Evolutionary conservation across 2,888 invertebrate genomes (phyloP), one percentile per base, ranked within the genome.

Genomic region (Drosophila nr. fundita): DNA sequence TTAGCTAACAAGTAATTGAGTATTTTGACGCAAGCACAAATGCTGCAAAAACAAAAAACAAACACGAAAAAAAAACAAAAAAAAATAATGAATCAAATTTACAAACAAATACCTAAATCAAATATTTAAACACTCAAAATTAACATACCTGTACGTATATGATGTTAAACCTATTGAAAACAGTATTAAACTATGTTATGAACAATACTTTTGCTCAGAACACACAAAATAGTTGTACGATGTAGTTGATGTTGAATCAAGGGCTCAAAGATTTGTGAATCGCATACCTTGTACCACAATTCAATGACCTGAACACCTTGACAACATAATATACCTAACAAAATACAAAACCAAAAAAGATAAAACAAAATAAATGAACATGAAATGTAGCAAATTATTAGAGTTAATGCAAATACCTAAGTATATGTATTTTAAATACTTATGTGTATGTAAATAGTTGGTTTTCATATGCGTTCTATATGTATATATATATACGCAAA

Each of bases 391-490:
- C 49, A 48, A 73, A 59, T 65, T 61, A 54, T 62, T 59, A 59
- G 70, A 77, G 49, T 57, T 53, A 73, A 50, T 66, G 48, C 32
- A 63, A 54, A 54, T 57, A 68, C 24, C n/a, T 40, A 55, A 30
- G 30, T 60, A 66, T 81, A 63, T 80, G 68, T 80, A 76, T 74
- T 81, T 68, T 67, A 76, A 73, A 71, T 73, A 76, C 27, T 38
- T 76, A 76, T 82, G 69, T 82, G 73, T 78, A 80, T 87, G 88
- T 85, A 85, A 86, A 87, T 85, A 87, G 76, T 66, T 89, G 74
- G 52, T 82, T 76, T 75, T 66, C 60, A 70, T 73, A 75, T 79
- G 66, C 68, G 70, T 79, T 87, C 64, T 62, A 73, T 70, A 68
- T 76, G 68, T 60, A 71, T 53, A 69, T 76, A 77, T 80, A 70